Percentiles rank a stretch among this genome's conserved stretches.
These are phyloP conservation scores for Pollenia amentaria DNA, from an alignment of 2,888 invertebrate genomes.

Conservation along the genomic window DNA sequence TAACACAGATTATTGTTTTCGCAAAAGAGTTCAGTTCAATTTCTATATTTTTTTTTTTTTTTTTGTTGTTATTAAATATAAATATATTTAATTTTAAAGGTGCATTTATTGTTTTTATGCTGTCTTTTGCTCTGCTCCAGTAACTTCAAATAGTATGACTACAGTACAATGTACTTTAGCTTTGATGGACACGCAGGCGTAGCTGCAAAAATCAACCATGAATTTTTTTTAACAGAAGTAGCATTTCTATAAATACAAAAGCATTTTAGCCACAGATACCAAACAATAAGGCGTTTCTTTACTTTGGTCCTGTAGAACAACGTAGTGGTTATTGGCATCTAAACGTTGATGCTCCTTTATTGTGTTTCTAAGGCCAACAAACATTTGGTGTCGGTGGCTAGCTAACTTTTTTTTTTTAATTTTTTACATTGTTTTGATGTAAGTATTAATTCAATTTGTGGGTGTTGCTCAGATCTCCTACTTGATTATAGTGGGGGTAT, in stretches of 20 bases:
- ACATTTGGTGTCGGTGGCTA: constrained; percentile 27
- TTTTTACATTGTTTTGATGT: constrained; percentile 7
- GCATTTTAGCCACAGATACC: constrained; percentile 35
- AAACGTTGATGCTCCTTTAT: background rate
- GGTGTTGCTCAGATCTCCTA: constrained; percentile 73
- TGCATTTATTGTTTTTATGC: constrained; percentile 61
- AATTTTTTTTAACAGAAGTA: constrained; percentile 29
- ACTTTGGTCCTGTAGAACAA: constrained; percentile 12
- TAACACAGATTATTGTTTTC: background rate
- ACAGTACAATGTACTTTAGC: constrained; percentile 51
- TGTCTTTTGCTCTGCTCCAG: constrained; percentile 37
- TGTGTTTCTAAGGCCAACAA: constrained; percentile 15
- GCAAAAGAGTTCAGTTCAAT: constrained; percentile 52
- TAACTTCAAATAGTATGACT: constrained; percentile 21
- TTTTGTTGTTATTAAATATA: constrained; percentile 37
- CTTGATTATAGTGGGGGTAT: constrained; percentile 63
- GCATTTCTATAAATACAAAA: constrained; percentile 46
- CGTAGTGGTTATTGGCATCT: background rate
- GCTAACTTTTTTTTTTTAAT: background rate
- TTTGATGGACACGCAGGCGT: constrained; percentile 75
- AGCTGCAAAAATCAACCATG: constrained; percentile 65
- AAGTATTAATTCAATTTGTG: constrained; percentile 65
- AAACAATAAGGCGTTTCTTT: constrained; percentile 64
- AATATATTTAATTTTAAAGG: constrained; percentile 44
- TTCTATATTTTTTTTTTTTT: background rate